Base-by-base conservation (phyloP, 2,797 vertebrate species). In the Thunnus albacares region DNA sequence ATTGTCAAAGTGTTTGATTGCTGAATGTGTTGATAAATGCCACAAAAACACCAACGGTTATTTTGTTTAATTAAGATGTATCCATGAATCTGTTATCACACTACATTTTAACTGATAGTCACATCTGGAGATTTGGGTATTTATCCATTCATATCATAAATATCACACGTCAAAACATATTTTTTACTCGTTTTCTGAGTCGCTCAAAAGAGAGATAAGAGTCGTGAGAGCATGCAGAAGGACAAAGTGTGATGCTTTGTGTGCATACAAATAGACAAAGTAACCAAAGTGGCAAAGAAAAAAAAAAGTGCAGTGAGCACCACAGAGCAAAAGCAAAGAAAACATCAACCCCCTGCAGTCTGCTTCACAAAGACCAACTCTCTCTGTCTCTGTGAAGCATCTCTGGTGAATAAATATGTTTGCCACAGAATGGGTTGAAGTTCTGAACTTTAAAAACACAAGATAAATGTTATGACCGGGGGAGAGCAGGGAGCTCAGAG, bases 331-430 rank as follows among this genome's bases (percentile, higher is more conserved):
- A 67, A n/a, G 18, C 51, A 58, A 58, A 62, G 59, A 26, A 66
- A 55, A 63, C 3, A 35, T 74, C 12, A 57, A 61, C 38, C 72
- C 56, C 12, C 74, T 78, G 86, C 41, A 41, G 65, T 7, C 51
- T 2, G 15, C 47, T 24, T 76, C 71, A 81, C 59, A 79, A 73
- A 83, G 24, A 55, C 20, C 63, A 11, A 43, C 33, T 51, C 52
- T 18, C 26, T 35, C n/a, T 14, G 55, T 55, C 58, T 26, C 47
- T 9, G 56, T 13, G 24, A 24, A 24, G 55, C 55, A 14, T 55
- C 65, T 56, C 35, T 26, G 41, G n/a, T 28, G 13, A 15, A 58
- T 13, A 22, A n/a, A 47, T 18, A 67, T 8, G 28, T 49, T 63
- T 66, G 45, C 49, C 15, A n/a, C 18, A 60, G 12, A 62, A 20